A percentile compares a stretch with the other conserved stretches of the same genome.
phyloP scores from a whole-genome alignment of 2,888 invertebrate species.

The Amaurobius ferox region DNA sequence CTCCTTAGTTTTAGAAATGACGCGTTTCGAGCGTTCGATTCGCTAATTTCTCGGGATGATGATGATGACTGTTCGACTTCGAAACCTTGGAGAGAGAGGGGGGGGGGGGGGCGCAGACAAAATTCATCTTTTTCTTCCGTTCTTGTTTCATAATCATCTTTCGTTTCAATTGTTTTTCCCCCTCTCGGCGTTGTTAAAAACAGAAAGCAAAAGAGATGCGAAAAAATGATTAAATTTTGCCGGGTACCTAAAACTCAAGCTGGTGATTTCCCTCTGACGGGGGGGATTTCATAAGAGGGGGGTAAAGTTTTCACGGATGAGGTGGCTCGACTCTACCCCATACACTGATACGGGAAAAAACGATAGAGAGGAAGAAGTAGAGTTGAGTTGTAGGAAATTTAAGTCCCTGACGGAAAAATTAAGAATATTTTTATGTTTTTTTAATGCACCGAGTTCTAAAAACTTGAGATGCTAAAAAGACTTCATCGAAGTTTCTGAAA shows the following conservation, averaged over 20 bases:
- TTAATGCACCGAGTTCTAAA: neutral
- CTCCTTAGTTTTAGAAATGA: constrained; percentile 58
- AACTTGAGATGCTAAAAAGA: neutral
- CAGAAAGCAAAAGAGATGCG: constrained; percentile 43
- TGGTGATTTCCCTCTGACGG: constrained; percentile 32
- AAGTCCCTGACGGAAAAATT: constrained; percentile 9
- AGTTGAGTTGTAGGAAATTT: constrained; percentile 12
- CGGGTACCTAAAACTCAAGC: constrained; percentile 51
- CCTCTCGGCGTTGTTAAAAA: constrained; percentile 17
- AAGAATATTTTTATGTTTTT: constrained; percentile 6
- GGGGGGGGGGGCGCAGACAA: neutral
- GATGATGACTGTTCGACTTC: constrained; percentile 57
- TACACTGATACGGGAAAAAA: neutral
- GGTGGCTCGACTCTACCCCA: constrained; percentile 33
- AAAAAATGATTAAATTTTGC: constrained; percentile 69
- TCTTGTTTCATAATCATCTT: constrained; percentile 69
- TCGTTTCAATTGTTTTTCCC: constrained; percentile 10
- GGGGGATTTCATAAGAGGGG: constrained; percentile 12
- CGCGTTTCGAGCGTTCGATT: constrained; percentile 56
- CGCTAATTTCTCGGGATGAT: constrained; percentile 65
- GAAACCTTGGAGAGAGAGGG: constrained; percentile 1
- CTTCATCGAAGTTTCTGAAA: constrained; percentile 3
- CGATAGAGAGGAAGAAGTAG: neutral
- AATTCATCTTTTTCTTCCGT: constrained; percentile 35
- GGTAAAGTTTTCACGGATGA: constrained; percentile 68